A percentile compares a stretch with the other conserved stretches of the same genome.
Conservation (phyloP, 2,888 invertebrate species). For the Tetragnatha montana region DNA sequence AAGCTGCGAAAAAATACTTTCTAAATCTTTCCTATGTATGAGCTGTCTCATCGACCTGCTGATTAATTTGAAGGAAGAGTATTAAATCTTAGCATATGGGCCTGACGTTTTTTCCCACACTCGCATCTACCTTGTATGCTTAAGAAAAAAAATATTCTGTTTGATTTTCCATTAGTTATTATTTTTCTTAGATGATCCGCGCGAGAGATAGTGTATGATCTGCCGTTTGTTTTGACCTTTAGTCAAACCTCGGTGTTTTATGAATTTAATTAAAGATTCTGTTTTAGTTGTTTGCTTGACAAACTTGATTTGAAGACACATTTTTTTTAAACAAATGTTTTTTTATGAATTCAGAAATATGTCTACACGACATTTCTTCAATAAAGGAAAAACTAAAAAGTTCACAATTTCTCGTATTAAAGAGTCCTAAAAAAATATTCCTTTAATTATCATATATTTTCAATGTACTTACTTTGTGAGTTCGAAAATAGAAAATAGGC, state of each 20-base stretch:
- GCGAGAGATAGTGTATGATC: not conserved
- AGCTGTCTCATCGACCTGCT: slow-evolving; percentile 5
- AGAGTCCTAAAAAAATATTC: too few species aligned
- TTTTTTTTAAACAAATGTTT: too few species aligned
- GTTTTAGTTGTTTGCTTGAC: too few species aligned
- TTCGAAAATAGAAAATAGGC: too few species aligned
- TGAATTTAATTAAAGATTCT: not conserved
- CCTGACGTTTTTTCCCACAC: slow-evolving; percentile 1
- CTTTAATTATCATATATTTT: too few species aligned
- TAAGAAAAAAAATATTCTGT: not conserved
- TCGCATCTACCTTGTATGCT: not conserved
- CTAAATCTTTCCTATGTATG: slow-evolving; percentile 6
- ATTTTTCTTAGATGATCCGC: not conserved
- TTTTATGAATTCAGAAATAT: too few species aligned
- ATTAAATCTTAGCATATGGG: slow-evolving; percentile 11
- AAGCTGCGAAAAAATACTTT: slow-evolving; percentile 5
- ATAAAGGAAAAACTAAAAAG: too few species aligned
- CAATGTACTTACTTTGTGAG: too few species aligned
- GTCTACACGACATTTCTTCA: too few species aligned
- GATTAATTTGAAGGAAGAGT: slow-evolving; percentile 14
- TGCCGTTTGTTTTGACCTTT: not conserved
- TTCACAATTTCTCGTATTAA: too few species aligned
- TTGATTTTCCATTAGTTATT: not conserved
- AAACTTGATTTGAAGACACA: too few species aligned
- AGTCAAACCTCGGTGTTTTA: not conserved